phyloP scores from a whole-genome alignment of 2,113 vertebrate species.

The Indri indri region DNA sequence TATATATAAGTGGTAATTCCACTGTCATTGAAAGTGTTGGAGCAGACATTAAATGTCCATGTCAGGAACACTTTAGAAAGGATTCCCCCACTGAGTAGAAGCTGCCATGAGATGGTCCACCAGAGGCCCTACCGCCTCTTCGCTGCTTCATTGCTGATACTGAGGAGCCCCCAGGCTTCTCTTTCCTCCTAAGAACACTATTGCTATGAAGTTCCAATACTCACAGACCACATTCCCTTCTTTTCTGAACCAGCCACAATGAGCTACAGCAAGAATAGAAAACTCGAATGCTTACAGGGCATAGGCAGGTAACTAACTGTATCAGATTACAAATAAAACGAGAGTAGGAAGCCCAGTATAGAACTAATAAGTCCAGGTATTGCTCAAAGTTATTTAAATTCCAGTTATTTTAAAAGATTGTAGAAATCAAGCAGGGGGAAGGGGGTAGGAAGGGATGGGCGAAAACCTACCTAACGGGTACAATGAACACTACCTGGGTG shows the following conservation, averaged over 20 bases:
- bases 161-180: neutral
- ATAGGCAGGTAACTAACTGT: neutral
- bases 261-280: neutral
- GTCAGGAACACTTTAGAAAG: neutral
- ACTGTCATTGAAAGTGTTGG: neutral
- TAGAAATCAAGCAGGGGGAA: too few relatives aligned
- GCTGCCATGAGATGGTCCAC: neutral
- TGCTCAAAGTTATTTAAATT: neutral
- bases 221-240: neutral
- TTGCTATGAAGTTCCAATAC: neutral
- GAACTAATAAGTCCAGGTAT: neutral
- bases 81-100: neutral
- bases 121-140: neutral
- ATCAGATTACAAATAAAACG: neutral
- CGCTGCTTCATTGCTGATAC: neutral
- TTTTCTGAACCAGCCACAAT: neutral
- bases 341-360: neutral
- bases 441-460: too few relatives aligned
- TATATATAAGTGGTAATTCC: neutral
- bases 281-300: neutral
- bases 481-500: too few relatives aligned
- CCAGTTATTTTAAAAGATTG: slow-evolving; percentile 35
- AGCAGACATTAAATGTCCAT: neutral
- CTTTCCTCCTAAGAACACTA: neutral
- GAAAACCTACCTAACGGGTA: too few relatives aligned